A percentile compares a stretch with the other conserved stretches of the same genome.
Evolutionary conservation across 2,113 vertebrate genomes (phyloP).

Genomic region (Misgurnus anguillicaudatus): DNA sequence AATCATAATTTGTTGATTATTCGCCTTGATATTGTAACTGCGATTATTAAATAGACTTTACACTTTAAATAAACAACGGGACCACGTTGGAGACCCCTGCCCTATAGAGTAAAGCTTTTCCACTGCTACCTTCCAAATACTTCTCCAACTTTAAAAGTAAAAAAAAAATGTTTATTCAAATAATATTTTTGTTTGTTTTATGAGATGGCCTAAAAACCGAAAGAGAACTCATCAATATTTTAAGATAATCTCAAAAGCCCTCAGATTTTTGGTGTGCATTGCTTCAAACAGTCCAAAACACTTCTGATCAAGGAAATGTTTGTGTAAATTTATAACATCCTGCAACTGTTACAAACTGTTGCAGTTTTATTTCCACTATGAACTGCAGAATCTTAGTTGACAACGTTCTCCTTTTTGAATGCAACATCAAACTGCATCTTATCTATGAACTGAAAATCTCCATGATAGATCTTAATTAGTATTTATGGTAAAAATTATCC

Average conservation of each 20-base stretch:
- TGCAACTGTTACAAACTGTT: background rate
- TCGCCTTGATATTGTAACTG: too few relatives aligned
- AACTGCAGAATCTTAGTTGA: background rate
- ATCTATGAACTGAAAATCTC: background rate
- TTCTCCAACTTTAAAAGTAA: constrained; percentile 5
- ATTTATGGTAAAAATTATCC: too few relatives aligned
- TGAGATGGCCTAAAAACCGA: background rate
- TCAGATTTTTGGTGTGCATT: constrained; percentile 2
- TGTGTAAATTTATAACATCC: background rate
- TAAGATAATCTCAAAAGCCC: background rate
- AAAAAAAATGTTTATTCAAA: too few relatives aligned
- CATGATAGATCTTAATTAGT: too few relatives aligned
- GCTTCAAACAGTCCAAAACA: constrained; percentile 11
- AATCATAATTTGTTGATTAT: too few relatives aligned
- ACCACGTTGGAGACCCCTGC: too few relatives aligned
- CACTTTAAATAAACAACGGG: too few relatives aligned
- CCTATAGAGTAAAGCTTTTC: too few relatives aligned
- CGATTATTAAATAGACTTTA: too few relatives aligned
- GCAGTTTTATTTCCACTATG: background rate
- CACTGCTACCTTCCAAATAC: background rate
- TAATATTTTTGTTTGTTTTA: background rate
- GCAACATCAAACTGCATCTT: background rate
- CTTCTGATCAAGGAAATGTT: background rate
- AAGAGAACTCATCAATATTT: constrained; percentile 8
- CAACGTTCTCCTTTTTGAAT: too few relatives aligned